Evolutionary conservation across 2,797 vertebrate genomes (phyloP), one percentile per base, ranked within the genome.

Genomic region (Danio tinwini): DNA sequence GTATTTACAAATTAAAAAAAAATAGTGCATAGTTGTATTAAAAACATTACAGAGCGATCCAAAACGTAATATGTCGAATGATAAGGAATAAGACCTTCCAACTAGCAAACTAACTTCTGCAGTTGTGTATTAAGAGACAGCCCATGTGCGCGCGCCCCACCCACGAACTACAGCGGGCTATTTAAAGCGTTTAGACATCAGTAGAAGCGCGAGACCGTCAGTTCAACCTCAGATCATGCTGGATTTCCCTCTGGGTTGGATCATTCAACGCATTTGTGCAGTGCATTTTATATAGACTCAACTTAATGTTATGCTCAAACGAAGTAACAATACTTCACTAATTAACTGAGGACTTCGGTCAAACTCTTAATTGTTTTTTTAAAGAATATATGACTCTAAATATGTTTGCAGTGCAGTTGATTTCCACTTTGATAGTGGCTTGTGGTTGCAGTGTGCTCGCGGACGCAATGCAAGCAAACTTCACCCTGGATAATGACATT

Each of bases 401-500:
- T 11, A 80, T 73, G 78, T 19, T 50, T 55, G n/a, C 37, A 21
- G 44, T 42, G 45, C 45, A 37, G 49, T 58, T 72, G 61, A 19
- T 73, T 16, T 14, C 47, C 42, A 53, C 59, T 44, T 39, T 63
- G 29, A 16, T 92, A 2, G 53, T 91, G 70, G 81, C 70, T 3
- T 95, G 94, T 90, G 86, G 85, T 80, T 93, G 88, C 88, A 90
- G 92, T 74, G 88, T 89, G 70, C 76, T 93, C 88, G 88, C 94
- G 59, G 94, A 93, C 83, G 90, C 93, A 72, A 86, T 93, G 76
- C 92, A 94, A 83, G 94, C 94, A 80, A 96, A 97, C 90, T 94
- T 95, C 88, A 92, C 95, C 59, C 71, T 94, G 90, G 96, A 96
- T 90, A 94, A 93, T 91, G 96, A 96, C 79, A 93, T 95, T 90